Base-by-base conservation (phyloP, 2,113 vertebrate genomes). In the Tupaia chinensis region DNA sequence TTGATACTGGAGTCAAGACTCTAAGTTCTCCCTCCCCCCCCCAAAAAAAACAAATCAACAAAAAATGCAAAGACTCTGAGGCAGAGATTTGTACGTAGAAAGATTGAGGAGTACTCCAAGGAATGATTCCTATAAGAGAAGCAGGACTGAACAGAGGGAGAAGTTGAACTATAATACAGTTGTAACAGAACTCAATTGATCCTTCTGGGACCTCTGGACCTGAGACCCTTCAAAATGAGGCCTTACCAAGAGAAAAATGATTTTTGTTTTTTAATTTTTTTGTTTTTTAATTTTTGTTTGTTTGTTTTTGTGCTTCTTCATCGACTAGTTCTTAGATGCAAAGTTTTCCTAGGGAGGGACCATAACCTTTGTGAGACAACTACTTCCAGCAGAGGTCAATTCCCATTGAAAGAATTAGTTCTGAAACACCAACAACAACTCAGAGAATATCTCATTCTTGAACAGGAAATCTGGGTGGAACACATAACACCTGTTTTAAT, bases 331-430 rank as follows among this genome's bases (percentile, higher is more conserved):
- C 61, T 78, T 63, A 86, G 19, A 80, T 34, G 34, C 60, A 72
- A 72, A 7, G 54, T 60, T 44, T 19, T 60, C 61, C 12, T 7
- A 17, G 2, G 25, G n/a, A 29, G n/a, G 23, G 44, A 16, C 54
- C 61, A 70, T 13, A 10, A 27, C 61, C 53, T 95, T 87, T 8
- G 10, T 22, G 54, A 87, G 79, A 72, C 7, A 77, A 27, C 32
- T 85, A 58, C 78, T 95, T 91, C 86, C 19, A 80, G 10, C 19
- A 95, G 44, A 85, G 32, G 32, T 76, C 87, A 94, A 56, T 68
- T 78, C 17, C 58, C 68, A 92, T 6, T 61, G 22, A 94, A 44
- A 27, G 16, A 72, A 79, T 94, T 70, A 44, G 53, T 93, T 93
- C 44, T 81, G 69, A 88, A 88, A 77, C 29, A 87, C 54, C 92